Evolutionary conservation across 2,113 vertebrate species (phyloP), one percentile per base, ranked within the genome.

Genomic region (Peromyscus maniculatus): DNA sequence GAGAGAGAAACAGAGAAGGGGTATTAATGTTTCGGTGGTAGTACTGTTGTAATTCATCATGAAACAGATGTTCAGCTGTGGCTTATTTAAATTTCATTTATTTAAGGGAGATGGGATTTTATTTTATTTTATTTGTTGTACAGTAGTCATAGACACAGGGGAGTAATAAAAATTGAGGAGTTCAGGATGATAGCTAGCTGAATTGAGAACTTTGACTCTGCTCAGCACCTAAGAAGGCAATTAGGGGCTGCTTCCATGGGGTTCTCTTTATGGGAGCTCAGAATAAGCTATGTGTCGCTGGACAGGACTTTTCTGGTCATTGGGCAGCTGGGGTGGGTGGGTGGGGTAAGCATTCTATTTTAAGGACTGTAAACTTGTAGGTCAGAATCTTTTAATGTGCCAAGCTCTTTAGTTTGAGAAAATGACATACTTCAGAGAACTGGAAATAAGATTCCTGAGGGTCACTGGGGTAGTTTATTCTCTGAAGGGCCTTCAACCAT

Each of bases 41-140:
- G 69, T 17, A 31, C 28, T 39, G 52, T 26, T 39, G 3, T 46
- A 36, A 89, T 59, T 80, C 33, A 49, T 49, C 36, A 43, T 4
- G 39, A 55, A 95, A 84, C 11, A n/a, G 16, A 49, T 71, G 59
- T 33, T 79, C 21, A 59, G 10, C 26, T 91, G 26, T 66, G 46
- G 28, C 9, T 77, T 15, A 55, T 80, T 90, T 74, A 36, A 67
- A 74, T 69, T 62, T 55, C 31, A n/a, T 52, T 57, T 64, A 78
- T 39, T 62, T 88, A 92, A 89, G 39, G 17, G 62, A 71, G n/a
- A 28, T 31, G 4, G 5, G 0, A 12, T 87, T 90, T 55, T 89
- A 16, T 77, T 79, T 95, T 87, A 17, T 89, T 89, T 75, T 95
- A 46, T 88, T 43, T 66, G n/a, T 46, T 91, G 26, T 77, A 67